phyloP scores from a whole-genome alignment of 2,888 invertebrate species.

The Carpatolechia fugitivella region DNA sequence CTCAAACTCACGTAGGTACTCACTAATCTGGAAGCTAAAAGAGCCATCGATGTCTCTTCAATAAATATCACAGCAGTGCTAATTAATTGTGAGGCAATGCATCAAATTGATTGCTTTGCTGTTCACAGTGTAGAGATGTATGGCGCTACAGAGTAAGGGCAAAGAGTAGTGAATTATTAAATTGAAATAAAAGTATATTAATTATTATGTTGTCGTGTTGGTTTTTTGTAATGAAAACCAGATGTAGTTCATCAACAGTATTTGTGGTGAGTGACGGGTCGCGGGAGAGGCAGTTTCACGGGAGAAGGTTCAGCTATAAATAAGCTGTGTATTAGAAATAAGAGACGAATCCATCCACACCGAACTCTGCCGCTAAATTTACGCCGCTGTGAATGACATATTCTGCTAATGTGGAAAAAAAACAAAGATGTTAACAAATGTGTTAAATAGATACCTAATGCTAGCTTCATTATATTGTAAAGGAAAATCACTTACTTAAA shows the following conservation, averaged over 20 bases:
- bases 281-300: constrained; percentile 12
- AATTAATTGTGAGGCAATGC: too few relatives aligned
- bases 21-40: too few relatives aligned
- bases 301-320: constrained; percentile 17
- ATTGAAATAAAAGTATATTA: neutral
- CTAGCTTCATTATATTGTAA: too few relatives aligned
- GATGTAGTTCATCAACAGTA: neutral
- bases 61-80: too few relatives aligned
- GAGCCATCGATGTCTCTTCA: too few relatives aligned
- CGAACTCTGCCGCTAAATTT: constrained; percentile 36
- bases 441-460: too few relatives aligned
- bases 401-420: constrained; percentile 30
- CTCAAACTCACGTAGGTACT: too few relatives aligned
- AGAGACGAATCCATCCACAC: constrained; percentile 21
- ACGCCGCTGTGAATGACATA: constrained; percentile 33
- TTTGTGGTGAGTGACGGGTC: neutral
- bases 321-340: constrained; percentile 14
- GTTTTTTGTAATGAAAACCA: neutral
- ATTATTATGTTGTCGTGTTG: neutral
- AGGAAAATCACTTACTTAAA: neutral
- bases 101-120: too few relatives aligned
- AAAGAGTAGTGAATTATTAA: neutral
- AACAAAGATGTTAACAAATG: too few relatives aligned
- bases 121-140: too few relatives aligned
- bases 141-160: too few relatives aligned